Percentiles rank a stretch among this genome's conserved stretches.
Conservation (phyloP, 2,113 vertebrate genomes). For the Hoplias malabaricus region DNA sequence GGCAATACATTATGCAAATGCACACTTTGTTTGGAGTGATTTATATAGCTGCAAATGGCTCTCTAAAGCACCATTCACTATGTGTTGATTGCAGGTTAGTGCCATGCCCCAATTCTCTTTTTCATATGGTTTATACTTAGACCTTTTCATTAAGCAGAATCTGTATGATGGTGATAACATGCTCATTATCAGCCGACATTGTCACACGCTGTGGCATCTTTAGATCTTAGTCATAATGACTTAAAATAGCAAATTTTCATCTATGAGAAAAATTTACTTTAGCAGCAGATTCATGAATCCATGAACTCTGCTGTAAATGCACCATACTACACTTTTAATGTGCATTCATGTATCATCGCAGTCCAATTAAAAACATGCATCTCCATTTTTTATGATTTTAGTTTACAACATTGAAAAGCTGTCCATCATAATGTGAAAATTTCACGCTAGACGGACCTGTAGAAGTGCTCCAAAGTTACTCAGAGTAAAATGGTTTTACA, state of each 20-base stretch:
- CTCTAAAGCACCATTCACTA: constrained; percentile 26
- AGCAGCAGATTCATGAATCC: background rate
- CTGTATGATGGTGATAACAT: constrained; percentile 2
- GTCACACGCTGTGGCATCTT: background rate
- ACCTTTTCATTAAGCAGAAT: constrained; percentile 3
- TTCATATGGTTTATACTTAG: constrained; percentile 3
- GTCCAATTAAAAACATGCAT: too few relatives aligned
- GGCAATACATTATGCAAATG: constrained; percentile 48
- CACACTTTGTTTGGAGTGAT: constrained; percentile 18
- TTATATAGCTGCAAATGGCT: constrained; percentile 33
- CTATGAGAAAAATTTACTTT: background rate
- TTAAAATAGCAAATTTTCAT: background rate
- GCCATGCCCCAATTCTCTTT: constrained; percentile 7
- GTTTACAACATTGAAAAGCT: too few relatives aligned
- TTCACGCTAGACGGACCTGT: too few relatives aligned
- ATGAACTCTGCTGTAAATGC: background rate
- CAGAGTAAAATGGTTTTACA: background rate
- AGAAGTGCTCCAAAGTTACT: too few relatives aligned
- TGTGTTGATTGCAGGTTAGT: background rate
- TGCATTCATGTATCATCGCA: too few relatives aligned
- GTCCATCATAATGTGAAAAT: too few relatives aligned
- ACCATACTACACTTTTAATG: background rate
- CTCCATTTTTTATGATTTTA: too few relatives aligned
- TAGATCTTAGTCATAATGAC: background rate
- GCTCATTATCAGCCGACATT: background rate